A percentile compares a stretch with the other conserved stretches of the same genome.
phyloP scores from a whole-genome alignment of 2,113 vertebrate genomes.

The Bagarius yarrelli region DNA sequence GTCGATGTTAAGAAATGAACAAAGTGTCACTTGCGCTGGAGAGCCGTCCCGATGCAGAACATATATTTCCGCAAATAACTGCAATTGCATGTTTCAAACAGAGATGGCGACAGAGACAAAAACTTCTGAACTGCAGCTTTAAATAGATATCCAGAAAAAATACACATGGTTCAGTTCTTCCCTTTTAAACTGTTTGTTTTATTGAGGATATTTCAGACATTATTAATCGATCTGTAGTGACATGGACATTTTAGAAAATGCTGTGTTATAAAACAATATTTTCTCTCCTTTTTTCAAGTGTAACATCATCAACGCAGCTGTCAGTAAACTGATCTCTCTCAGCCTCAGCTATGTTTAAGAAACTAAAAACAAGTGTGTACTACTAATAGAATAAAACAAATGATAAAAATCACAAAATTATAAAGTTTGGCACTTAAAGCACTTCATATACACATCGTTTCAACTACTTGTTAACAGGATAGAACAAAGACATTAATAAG shows the following conservation, averaged over 20 bases:
- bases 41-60: too few species aligned
- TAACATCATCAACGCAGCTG: background rate
- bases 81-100: too few species aligned
- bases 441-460: background rate
- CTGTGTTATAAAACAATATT: conserved; percentile 12
- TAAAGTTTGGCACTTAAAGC: background rate
- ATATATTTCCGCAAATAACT: too few species aligned
- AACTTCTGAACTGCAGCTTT: too few species aligned
- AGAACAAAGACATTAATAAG: background rate
- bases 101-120: too few species aligned
- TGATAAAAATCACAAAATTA: background rate
- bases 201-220: conserved; percentile 13
- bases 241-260: background rate
- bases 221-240: background rate
- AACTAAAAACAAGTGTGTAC: background rate
- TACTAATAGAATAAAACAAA: background rate
- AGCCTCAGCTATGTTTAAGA: background rate
- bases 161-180: background rate
- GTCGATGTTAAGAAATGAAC: too few species aligned
- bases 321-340: background rate
- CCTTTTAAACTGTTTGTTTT: background rate
- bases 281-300: background rate
- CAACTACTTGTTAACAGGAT: background rate
- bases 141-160: too few species aligned
- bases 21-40: too few species aligned